Base-by-base conservation (phyloP, 2,113 vertebrate genomes). In the Accipiter virgatus region DNA sequence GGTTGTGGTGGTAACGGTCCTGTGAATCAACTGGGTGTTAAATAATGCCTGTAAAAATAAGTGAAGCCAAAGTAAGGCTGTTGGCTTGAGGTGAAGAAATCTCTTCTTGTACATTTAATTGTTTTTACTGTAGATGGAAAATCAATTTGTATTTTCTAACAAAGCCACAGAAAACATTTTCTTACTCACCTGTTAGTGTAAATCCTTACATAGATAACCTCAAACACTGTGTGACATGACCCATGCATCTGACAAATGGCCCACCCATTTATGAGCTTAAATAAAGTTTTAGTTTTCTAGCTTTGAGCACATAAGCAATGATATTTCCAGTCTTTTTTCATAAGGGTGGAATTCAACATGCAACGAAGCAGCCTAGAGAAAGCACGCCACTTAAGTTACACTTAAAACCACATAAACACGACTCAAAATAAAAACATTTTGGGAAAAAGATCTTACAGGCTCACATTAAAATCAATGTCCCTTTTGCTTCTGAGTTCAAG, bases 371-470 rank as follows among this genome's bases (percentile, higher is more conserved):
- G 66, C 7, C 36, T 29, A 75, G 32, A 87, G 65, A 91, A 71
- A 81, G 43, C 52, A 84, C 0, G 1, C 26, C 70, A 65, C 40
- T 95, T 75, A 79, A 71, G 65, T 96, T 80, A 78, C 58, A 62
- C 52, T 79, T 84, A 48, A 86, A 90, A 94, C 68, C 65, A 81
- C 86, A 95, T 55, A 77, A 95, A 80, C 58, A 71, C 15, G 22
- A 79, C 23, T 25, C 47, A 95, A 96, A 96, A 79, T 38, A 88
- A 93, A 94, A 95, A 79, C 66, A 87, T 85, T 95, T 85, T 27
- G 80, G 55, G 26, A 61, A 85, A 92, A 55, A 72, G 52, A 50
- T 56, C 22, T 79, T 87, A 75, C 19, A 84, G 32, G 12, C 43
- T 91, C 4, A 0, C 73, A 70, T 89, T 84, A 91, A 92, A 93